Percentiles rank a stretch among this genome's conserved stretches.
phyloP scores from a whole-genome alignment of 2,888 invertebrate genomes.

The Ichneumoninae sp. region DNA sequence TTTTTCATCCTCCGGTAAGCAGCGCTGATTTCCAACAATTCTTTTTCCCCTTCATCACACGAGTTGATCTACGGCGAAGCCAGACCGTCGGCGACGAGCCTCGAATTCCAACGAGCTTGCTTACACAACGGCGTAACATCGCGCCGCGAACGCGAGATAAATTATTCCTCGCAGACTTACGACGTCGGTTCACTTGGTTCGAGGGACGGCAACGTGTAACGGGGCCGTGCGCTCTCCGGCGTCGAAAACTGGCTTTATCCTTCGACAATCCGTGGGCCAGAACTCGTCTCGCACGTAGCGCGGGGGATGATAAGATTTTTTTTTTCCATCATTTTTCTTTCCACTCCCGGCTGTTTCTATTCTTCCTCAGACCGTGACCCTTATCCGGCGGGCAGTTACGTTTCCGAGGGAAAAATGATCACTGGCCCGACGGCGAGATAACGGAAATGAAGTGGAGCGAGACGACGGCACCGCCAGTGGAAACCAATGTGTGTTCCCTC shows the following conservation, averaged over 20 bases:
- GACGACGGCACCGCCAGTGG: slow-evolving; percentile 18
- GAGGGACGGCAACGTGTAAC: not conserved
- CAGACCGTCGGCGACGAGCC: slow-evolving; percentile 36
- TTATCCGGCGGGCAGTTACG: slow-evolving; percentile 50
- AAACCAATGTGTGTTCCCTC: not conserved
- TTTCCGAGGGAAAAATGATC: slow-evolving; percentile 58
- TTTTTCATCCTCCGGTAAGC: slow-evolving; percentile 3
- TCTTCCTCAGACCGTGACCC: not conserved
- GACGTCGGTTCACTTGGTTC: slow-evolving; percentile 41
- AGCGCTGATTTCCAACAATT: slow-evolving; percentile 3
- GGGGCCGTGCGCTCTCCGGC: not conserved
- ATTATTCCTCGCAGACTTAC: slow-evolving; percentile 60
- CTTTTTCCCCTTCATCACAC: slow-evolving; percentile 24
- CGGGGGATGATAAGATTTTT: slow-evolving; percentile 40
- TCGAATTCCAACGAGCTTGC: slow-evolving; percentile 48
- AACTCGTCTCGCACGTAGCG: slow-evolving; percentile 37
- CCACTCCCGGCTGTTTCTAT: not conserved
- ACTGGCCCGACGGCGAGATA: slow-evolving; percentile 41
- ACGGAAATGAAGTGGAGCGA: slow-evolving; percentile 50
- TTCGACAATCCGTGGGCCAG: slow-evolving; percentile 22
- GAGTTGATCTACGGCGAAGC: slow-evolving; percentile 39
- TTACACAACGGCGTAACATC: slow-evolving; percentile 26
- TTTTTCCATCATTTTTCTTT: slow-evolving; percentile 23
- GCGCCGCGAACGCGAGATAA: slow-evolving; percentile 51
- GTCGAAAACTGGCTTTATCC: slow-evolving; percentile 12